Evolutionary conservation across 2,888 invertebrate genomes (phyloP).

Genomic region (Caenorhabditis sp.): DNA sequence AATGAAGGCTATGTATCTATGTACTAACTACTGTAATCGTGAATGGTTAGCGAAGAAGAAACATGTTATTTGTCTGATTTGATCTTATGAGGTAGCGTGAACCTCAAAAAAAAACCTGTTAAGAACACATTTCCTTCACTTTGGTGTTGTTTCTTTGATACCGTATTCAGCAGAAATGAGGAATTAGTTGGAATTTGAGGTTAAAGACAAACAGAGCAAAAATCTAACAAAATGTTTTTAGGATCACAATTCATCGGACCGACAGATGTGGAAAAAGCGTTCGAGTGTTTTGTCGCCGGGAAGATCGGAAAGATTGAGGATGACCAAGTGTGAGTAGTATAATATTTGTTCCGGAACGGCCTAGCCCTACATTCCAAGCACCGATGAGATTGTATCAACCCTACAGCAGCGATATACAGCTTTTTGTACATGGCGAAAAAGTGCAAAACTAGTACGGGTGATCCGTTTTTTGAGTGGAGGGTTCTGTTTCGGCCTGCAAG

Average conservation of each 20-base stretch:
- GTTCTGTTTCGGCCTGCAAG: constrained; percentile 13
- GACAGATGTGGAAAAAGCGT: constrained; percentile 47
- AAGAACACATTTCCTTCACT: too few relatives aligned
- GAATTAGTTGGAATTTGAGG: background rate
- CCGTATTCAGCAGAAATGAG: too few relatives aligned
- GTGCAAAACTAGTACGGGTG: constrained; percentile 9
- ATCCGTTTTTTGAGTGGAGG: background rate
- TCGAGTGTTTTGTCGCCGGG: constrained; percentile 42
- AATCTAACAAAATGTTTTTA: constrained; percentile 10
- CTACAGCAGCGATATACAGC: too few relatives aligned
- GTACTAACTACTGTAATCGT: too few relatives aligned
- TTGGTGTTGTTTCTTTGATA: too few relatives aligned
- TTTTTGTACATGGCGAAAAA: constrained; percentile 12
- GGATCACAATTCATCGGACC: constrained; percentile 23
- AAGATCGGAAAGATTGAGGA: constrained; percentile 51
- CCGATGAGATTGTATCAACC: too few relatives aligned
- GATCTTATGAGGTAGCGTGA: too few relatives aligned
- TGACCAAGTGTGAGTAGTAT: constrained; percentile 40
- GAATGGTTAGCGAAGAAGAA: too few relatives aligned
- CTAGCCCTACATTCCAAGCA: background rate
- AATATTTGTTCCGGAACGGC: constrained; percentile 15
- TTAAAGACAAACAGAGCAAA: background rate
- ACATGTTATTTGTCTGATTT: too few relatives aligned
- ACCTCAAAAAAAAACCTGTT: too few relatives aligned
- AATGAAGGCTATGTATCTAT: background rate